Conservation (phyloP, 1,140 invertebrate genomes). For the Pygmarrhopalites habei region DNA sequence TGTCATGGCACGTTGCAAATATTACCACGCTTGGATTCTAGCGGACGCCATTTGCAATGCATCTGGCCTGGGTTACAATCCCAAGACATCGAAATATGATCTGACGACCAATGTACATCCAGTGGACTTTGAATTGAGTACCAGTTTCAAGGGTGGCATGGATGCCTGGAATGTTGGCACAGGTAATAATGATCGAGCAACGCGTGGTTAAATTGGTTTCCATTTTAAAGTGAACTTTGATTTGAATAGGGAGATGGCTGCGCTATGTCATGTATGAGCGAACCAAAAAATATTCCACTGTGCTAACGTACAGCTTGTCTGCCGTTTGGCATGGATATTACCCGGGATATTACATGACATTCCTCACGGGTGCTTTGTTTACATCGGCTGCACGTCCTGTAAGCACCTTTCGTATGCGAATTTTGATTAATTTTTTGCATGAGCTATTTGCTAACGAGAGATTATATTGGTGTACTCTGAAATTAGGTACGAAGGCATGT, state of each 20-base stretch:
- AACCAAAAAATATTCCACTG: conserved; percentile 40
- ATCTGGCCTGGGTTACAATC: conserved; percentile 72
- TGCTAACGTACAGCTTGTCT: conserved; percentile 66
- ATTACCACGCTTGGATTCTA: conserved; percentile 93
- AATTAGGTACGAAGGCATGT: conserved; percentile 62
- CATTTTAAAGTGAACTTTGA: too few species aligned
- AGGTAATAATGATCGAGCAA: too few species aligned
- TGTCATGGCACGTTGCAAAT: conserved; percentile 75
- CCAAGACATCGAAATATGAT: conserved; percentile 61
- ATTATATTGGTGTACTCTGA: too few species aligned
- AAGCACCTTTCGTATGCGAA: too few species aligned
- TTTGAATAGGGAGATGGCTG: conserved; percentile 79
- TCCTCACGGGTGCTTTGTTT: conserved; percentile 77
- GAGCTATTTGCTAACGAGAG: too few species aligned
- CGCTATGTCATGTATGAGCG: conserved; percentile 79
- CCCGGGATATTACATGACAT: conserved; percentile 93
- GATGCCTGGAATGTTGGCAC: conserved; percentile 88
- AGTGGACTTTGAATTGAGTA: conserved; percentile 73
- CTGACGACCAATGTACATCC: conserved; percentile 84
- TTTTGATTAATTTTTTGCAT: too few species aligned
- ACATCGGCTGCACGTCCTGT: conserved; percentile 76
- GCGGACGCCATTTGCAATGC: conserved; percentile 91
- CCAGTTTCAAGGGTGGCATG: conserved; percentile 69
- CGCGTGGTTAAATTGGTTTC: too few species aligned
- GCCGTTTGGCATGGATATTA: conserved; percentile 80